Conservation (phyloP, 92 coral and sea anemone species). For the Micromussa lordhowensis region DNA sequence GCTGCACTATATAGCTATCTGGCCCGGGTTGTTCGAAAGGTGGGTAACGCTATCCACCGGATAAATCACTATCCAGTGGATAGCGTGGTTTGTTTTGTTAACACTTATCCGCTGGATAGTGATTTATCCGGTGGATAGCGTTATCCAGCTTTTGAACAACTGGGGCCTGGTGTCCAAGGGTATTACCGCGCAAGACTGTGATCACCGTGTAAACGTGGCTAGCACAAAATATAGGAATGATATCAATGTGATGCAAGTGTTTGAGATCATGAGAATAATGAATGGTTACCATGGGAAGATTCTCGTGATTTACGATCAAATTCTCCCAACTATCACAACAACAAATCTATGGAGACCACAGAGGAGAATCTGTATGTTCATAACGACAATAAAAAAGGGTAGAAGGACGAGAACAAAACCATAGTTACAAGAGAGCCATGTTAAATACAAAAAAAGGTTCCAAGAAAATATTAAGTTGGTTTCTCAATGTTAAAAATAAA, state of each 20-base stretch:
- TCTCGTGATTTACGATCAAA: background rate
- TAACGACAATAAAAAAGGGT: background rate
- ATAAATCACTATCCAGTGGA: too few species aligned
- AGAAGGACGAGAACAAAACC: background rate
- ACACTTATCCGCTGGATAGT: too few species aligned
- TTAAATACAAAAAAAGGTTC: background rate
- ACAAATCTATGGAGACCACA: background rate
- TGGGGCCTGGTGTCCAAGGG: constrained; percentile 5
- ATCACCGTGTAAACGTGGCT: background rate
- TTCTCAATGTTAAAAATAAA: background rate
- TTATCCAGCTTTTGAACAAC: too few species aligned
- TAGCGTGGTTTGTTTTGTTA: too few species aligned
- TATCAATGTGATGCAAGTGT: background rate
- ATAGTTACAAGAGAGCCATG: background rate
- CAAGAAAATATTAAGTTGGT: background rate
- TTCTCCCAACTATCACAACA: background rate
- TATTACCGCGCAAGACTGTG: background rate
- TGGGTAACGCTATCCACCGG: too few species aligned
- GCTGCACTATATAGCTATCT: background rate
- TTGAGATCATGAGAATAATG: background rate
- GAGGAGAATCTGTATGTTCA: background rate
- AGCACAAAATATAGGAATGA: background rate
- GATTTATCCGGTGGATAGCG: too few species aligned
- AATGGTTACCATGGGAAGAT: background rate
- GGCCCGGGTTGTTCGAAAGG: too few species aligned